These are phyloP conservation scores for Sitodiplosis mosellana DNA, from an alignment of 1,140 invertebrate species.

Conservation along the genomic window DNA sequence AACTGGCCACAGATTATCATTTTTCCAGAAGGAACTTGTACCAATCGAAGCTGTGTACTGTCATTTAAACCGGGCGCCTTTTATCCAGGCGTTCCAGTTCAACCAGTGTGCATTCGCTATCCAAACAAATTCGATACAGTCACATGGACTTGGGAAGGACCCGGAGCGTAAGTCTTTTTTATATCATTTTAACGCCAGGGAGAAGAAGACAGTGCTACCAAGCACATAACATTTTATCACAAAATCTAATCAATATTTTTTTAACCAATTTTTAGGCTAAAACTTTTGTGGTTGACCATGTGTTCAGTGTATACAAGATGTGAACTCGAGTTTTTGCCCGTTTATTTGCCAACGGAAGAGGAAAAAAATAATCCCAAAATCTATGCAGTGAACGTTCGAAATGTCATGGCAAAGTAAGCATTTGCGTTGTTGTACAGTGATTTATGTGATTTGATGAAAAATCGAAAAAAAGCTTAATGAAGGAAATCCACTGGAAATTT, in stretches of 20 bases:
- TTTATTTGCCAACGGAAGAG: constrained; percentile 71
- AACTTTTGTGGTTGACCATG: constrained; percentile 76
- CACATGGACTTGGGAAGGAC: constrained; percentile 96
- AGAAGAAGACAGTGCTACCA: too few species aligned
- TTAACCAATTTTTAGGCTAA: constrained; percentile 48
- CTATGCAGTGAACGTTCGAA: constrained; percentile 78
- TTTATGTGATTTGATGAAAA: too few species aligned
- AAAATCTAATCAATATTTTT: too few species aligned
- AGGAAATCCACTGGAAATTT: background rate
- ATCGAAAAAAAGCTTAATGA: background rate
- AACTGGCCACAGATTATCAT: constrained; percentile 92
- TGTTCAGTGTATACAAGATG: constrained; percentile 77
- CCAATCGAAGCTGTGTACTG: constrained; percentile 81
- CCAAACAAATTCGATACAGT: constrained; percentile 82
- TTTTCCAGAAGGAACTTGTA: constrained; percentile 91
- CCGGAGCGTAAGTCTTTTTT: constrained; percentile 87
- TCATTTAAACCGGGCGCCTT: constrained; percentile 90
- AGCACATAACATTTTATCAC: too few species aligned
- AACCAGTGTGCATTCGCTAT: constrained; percentile 83
- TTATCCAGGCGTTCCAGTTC: constrained; percentile 84
- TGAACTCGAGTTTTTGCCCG: constrained; percentile 88
- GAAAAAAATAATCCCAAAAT: constrained; percentile 76
- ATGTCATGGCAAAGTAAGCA: constrained; percentile 78
- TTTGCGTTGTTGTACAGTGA: constrained; percentile 1
- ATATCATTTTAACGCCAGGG: too few species aligned